Percentiles rank a stretch among this genome's conserved stretches.
phyloP scores from a whole-genome alignment of 1,140 invertebrate genomes.

The Spodoptera frugiperda region DNA sequence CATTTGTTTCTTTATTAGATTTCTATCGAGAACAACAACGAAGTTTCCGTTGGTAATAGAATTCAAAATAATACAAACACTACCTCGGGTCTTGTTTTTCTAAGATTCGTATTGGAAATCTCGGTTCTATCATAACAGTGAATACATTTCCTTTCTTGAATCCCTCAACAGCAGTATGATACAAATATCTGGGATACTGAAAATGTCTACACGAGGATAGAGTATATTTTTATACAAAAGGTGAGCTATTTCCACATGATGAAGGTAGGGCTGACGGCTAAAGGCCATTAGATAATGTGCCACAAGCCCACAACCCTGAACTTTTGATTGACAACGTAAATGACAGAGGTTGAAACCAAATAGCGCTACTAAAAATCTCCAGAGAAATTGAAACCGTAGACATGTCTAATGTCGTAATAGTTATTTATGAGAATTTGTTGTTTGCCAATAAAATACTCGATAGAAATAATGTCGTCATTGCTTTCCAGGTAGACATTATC shows the following conservation, averaged over 20 bases:
- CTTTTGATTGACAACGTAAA: constrained; percentile 63
- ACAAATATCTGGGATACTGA: constrained; percentile 4
- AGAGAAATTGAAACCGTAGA: constrained; percentile 6
- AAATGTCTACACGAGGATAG: constrained; percentile 3
- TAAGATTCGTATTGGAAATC: constrained; percentile 2
- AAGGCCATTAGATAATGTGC: constrained; percentile 56
- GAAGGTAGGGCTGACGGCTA: constrained; percentile 64
- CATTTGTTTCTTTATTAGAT: neutral
- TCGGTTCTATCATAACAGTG: neutral
- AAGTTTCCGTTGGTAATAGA: neutral
- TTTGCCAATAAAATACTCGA: neutral
- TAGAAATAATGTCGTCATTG: neutral
- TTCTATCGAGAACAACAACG: neutral
- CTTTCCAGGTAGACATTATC: constrained; percentile 23
- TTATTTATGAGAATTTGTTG: neutral
- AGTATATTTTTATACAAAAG: constrained; percentile 54
- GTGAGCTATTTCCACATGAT: constrained; percentile 68
- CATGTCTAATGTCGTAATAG: neutral
- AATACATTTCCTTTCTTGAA: neutral
- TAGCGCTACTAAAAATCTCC: constrained; percentile 15
- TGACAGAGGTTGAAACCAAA: constrained; percentile 50
- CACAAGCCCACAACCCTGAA: constrained; percentile 52
- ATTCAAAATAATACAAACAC: constrained; percentile 1
- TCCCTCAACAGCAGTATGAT: neutral
- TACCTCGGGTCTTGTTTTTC: constrained; percentile 7